Conservation (phyloP, 2,113 vertebrate genomes). For the Hypomesus transpacificus region DNA sequence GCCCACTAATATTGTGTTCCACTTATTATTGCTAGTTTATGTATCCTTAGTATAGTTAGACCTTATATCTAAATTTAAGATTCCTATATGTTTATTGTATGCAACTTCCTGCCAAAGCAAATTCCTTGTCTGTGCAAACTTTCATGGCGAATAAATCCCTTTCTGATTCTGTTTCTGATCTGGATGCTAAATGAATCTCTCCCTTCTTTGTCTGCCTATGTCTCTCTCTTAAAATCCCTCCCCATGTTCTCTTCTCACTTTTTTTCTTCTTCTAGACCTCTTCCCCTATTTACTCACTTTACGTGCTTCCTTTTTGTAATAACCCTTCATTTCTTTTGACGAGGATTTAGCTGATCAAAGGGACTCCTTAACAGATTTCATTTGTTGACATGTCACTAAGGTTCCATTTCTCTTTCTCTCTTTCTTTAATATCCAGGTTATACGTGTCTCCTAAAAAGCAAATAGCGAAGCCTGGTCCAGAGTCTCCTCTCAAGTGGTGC, state of each 20-base stretch:
- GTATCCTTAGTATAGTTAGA: no score
- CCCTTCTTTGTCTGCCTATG: slow-evolving; percentile 1
- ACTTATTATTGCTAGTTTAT: no score
- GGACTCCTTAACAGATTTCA: not conserved
- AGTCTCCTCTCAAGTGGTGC: slow-evolving; percentile 85
- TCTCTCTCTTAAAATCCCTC: not conserved
- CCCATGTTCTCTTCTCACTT: not conserved
- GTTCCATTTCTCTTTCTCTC: not conserved
- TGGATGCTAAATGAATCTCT: not conserved
- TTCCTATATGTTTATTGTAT: no score
- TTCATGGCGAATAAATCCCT: no score
- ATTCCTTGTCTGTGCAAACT: no score
- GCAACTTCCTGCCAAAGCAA: no score
- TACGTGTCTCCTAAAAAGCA: slow-evolving; percentile 85
- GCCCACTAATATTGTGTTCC: no score
- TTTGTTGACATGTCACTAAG: no score
- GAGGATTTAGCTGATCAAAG: no score
- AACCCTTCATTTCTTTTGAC: not conserved
- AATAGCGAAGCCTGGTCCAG: slow-evolving; percentile 61
- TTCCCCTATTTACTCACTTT: not conserved
- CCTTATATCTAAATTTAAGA: no score
- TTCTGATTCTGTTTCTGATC: no score
- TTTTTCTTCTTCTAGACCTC: not conserved
- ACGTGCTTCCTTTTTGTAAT: slow-evolving; percentile 4
- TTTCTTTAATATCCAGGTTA: slow-evolving; percentile 68